Evolutionary conservation across 2,888 invertebrate genomes (phyloP), one percentile per base, ranked within the genome.

Genomic region (Panzeria rudis): DNA sequence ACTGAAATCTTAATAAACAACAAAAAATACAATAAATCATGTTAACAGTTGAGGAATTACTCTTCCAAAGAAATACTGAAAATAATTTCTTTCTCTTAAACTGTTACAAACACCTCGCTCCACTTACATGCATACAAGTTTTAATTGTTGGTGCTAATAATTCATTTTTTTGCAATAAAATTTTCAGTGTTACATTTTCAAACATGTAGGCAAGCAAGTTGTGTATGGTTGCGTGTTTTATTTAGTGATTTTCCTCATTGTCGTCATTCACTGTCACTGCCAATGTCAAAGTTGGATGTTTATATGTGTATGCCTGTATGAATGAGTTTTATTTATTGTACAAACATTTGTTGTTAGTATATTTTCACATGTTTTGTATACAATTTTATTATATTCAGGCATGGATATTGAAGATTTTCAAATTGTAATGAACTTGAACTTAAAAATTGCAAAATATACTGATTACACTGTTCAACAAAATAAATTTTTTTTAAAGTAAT

Each of bases 261-360:
- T 73, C 81, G 84, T 86, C 84, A 83, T 83, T 83, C 71, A 81
- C 77, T 86, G 84, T 82, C 86, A 86, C 80, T 88, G 86, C 83
- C 88, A 89, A 86, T 86, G 86, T 82, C 89, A 88, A 86, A 88
- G 89, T 87, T 88, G 79, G 50, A 64, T 76, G 61, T 77, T 62
- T 32, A 4, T 56, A 7, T 9, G 1, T 61, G 35, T 1, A 20
- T 5, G 1, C 47, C 8, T 62, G 41, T 56, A 25, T 66, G 13
- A 54, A 20, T 15, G 25, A 23, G 20, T 35, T 64, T 38, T 66
- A 11, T 64, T 11, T 59, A 32, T 44, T 56, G 44, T 56, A 29
- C 15, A 25, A 32, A 17, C 41, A 29, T n/a, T 41, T 76, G 52
- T 54, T 38, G 29, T 9, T 13, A 25, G 25, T 41, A 32, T 17